Conservation (phyloP, 2,797 vertebrate genomes). For the Allobates femoralis region DNA sequence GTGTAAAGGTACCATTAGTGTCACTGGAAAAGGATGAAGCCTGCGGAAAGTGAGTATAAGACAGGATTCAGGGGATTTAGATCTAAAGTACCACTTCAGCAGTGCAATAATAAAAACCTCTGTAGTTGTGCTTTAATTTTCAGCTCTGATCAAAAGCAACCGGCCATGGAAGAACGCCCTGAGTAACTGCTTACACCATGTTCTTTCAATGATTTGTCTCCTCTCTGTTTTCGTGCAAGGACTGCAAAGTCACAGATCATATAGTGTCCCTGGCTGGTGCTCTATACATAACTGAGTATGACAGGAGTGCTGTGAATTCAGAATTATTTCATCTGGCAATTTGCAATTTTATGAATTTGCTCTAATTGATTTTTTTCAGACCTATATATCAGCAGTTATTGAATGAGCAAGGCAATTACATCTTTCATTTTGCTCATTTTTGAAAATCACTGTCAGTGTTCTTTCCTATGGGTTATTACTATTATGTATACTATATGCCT, state of each 20-base stretch:
- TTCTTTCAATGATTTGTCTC: conserved; percentile 49
- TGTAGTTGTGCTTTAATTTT: too few species aligned
- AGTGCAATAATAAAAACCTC: too few species aligned
- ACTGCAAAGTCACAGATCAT: conserved; percentile 56
- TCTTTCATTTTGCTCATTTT: conserved; percentile 4
- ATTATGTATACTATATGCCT: too few species aligned
- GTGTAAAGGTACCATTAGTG: too few species aligned
- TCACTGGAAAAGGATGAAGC: too few species aligned
- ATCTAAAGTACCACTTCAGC: too few species aligned
- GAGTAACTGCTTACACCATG: conserved; percentile 44
- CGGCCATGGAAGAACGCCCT: conserved; percentile 36
- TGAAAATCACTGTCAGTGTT: conserved; percentile 6
- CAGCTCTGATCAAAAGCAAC: conserved; percentile 21
- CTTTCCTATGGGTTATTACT: background rate
- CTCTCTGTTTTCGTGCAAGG: conserved; percentile 40
- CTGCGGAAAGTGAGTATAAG: too few species aligned
- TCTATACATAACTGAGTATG: conserved; percentile 66
- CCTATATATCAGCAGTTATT: conserved; percentile 10
- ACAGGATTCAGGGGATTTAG: too few species aligned
- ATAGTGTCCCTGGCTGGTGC: conserved; percentile 65
- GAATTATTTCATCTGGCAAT: conserved; percentile 69
- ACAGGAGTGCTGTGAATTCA: conserved; percentile 65
- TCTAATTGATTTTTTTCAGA: conserved; percentile 23
- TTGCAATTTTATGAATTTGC: conserved; percentile 48
- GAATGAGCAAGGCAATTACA: background rate